These are phyloP conservation scores for Eulithis prunata DNA, from an alignment of 2,888 invertebrate genomes.

Conservation along the genomic window DNA sequence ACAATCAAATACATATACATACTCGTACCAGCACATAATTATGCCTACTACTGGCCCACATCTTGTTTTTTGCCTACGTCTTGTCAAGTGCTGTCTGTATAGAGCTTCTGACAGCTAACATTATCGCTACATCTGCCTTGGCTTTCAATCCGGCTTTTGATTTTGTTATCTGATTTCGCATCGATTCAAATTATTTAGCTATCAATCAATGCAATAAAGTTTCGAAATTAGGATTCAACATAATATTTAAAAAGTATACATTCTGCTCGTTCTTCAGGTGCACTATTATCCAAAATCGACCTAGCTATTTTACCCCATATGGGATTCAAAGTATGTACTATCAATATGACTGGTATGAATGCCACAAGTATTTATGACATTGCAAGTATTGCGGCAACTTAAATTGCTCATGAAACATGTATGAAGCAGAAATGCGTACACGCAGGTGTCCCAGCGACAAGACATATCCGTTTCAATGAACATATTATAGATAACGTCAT, in stretches of 20 bases:
- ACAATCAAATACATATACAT: slow-evolving; percentile 26
- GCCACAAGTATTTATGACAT: slow-evolving; percentile 53
- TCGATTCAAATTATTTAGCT: slow-evolving; percentile 27
- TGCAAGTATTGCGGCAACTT: slow-evolving; percentile 55
- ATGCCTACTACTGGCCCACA: slow-evolving; percentile 24
- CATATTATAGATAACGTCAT: slow-evolving; percentile 30
- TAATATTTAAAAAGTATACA: no score
- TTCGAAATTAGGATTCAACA: no score
- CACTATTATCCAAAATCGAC: background rate
- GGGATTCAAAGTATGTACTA: background rate
- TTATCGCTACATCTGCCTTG: slow-evolving; percentile 59
- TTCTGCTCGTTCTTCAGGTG: no score
- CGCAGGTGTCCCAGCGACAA: slow-evolving; percentile 56
- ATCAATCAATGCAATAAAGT: slow-evolving; percentile 22
- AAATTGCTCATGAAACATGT: slow-evolving; percentile 69
- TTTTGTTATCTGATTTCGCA: slow-evolving; percentile 29
- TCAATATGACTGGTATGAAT: slow-evolving; percentile 45
- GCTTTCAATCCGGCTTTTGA: slow-evolving; percentile 36
- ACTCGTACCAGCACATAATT: no score
- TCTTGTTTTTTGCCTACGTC: slow-evolving; percentile 9
- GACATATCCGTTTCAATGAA: slow-evolving; percentile 52
- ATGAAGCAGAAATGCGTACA: slow-evolving; percentile 52
- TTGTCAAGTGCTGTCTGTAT: slow-evolving; percentile 32
- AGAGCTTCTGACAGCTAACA: slow-evolving; percentile 45
- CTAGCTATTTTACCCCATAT: background rate